Conservation (phyloP, 2,888 invertebrate genomes). For the Gisinianus flammeolus region DNA sequence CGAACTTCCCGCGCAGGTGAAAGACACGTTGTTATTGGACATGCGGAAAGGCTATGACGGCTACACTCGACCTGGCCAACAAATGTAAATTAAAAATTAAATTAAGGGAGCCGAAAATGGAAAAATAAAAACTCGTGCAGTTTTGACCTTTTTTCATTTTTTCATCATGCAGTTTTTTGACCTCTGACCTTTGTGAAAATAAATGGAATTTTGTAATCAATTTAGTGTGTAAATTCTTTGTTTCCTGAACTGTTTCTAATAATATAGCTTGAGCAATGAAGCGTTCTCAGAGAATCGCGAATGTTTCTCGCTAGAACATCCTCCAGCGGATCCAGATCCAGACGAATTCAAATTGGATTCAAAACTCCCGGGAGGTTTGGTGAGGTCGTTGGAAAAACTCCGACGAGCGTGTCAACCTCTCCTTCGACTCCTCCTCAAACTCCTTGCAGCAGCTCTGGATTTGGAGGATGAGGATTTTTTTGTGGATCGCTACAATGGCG, state of each 20-base stretch:
- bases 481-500: slow-evolving; percentile 12
- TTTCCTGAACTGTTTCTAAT: not conserved
- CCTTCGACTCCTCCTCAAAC: slow-evolving; percentile 5
- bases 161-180: not conserved
- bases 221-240: not conserved
- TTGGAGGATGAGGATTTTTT: slow-evolving; percentile 34
- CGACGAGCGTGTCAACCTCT: slow-evolving; percentile 14
- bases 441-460: slow-evolving; percentile 34
- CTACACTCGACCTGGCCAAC: slow-evolving; percentile 49
- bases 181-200: not conserved
- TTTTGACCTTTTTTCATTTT: too few relatives aligned
- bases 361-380: slow-evolving; percentile 4
- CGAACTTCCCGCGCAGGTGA: slow-evolving; percentile 42
- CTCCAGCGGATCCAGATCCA: not conserved
- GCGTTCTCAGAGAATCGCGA: slow-evolving; percentile 9
- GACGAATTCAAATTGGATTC: slow-evolving; percentile 65
- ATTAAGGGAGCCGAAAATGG: not conserved
- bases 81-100: slow-evolving; percentile 40
- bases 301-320: not conserved
- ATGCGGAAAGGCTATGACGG: slow-evolving; percentile 42
- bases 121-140: too few relatives aligned
- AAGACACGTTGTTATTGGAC: slow-evolving; percentile 46
- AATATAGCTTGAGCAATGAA: not conserved
- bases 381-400: slow-evolving; percentile 27
- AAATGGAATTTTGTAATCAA: not conserved